Base-by-base conservation (phyloP, 2,888 invertebrate species). In the Eremobia ochroleuca region DNA sequence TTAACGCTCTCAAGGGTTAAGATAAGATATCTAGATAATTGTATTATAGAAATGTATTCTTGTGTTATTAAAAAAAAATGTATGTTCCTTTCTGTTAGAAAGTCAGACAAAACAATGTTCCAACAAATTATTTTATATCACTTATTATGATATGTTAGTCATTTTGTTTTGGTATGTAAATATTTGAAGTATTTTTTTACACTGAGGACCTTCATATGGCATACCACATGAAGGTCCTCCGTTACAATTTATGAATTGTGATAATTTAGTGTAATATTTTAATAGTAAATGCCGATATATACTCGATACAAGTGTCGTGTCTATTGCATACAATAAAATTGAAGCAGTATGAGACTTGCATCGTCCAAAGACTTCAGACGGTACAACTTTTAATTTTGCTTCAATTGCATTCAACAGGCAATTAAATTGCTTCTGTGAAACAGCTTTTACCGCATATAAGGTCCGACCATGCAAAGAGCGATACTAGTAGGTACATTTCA, bases 11-110 rank as follows among this genome's bases (percentile, higher is more conserved):
- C 28, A 75, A 61, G 58, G 72, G 59, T 73, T 71, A 78, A 81
- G 59, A 76, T 43, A 34, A 77, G 73, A 73, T 68, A 59, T 52
- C n/a, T 81, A 80, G 61, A 68, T 43, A 70, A 73, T 79, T 82
- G 37, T 70, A 73, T 62, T 62, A 46, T 61, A 70, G 25, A 67
- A 64, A 73, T 73, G 59, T 77, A 68, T 65, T 70, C 18, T 46
- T 74, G n/a, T 65, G 43, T 64, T 58, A 62, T 46, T 79, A 15
- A 46, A 68, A 68, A 15, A 46, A 68, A 68, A 61, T 49, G 11
- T 69, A 67, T 62, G 73, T 70, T 71, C 66, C 76, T 80, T 80
- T 77, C 28, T 1, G 9, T 61, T 52, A 40, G 15, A 70, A 66
- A 61, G 15, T 74, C n/a, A 25, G 31, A 49, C 65, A 21, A 34